Evolutionary conservation across 2,113 vertebrate genomes (phyloP), one percentile per base, ranked within the genome.

Genomic region (Dunckerocampus dactyliophorus): DNA sequence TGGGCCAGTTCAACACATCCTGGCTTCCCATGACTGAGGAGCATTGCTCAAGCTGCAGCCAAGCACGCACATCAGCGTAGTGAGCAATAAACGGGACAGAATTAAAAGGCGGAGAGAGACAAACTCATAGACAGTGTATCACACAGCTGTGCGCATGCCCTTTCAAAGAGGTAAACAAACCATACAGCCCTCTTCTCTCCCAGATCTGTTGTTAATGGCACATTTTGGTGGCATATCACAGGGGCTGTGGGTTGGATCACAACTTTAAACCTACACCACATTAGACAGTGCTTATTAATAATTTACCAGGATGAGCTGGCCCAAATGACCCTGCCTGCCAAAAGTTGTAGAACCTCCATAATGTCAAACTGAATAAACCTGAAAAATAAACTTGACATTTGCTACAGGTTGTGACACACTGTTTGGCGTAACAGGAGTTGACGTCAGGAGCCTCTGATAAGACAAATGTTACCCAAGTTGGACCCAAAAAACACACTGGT

Each of bases 31-130:
- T 46, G 39, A 65, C n/a, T 56, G 10, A 49, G 12, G 62, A 65
- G n/a, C n/a, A n/a, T n/a, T n/a, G 59, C 69, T 63, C 72, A 69
- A 52, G 72, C 75, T 67, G 78, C 69, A 77, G 79, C 70, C 67
- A 69, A 69, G 72, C 80, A 87, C 64, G 78, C 85, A 87, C 74
- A 80, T 87, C 81, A 86, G 59, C 15, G 16, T 86, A 63, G 51
- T 8, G 1, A 22, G 60, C 69, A 75, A 64, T 42, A 9, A 39
- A 34, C 62, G 8, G 8, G 39, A 24, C 49, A 45, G 66, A 21
- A 39, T 47, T 52, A 57, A 55, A 53, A 17, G 9, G 48, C 48
- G 12, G 42, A 43, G 58, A 57, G 52, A 47, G 56, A 47, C 19
- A 21, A 55, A n/a, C 3, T 28, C 8, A n/a, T n/a, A n/a, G 20